A percentile compares a stretch with the other conserved stretches of the same genome.
phyloP scores from a whole-genome alignment of 1,140 invertebrate species.

The Sinonovacula constricta region DNA sequence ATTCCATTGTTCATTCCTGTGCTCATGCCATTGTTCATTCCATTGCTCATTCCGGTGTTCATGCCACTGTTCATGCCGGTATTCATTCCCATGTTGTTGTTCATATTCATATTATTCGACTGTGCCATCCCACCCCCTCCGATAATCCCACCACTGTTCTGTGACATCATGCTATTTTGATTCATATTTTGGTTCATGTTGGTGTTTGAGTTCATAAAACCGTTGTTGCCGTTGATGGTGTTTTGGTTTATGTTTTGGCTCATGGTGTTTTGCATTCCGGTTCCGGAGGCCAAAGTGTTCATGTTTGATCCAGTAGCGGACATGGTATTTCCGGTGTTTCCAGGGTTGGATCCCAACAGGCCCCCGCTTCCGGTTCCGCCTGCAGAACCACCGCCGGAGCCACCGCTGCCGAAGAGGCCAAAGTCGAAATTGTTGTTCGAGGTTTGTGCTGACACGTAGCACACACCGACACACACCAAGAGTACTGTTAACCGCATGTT shows the following conservation, averaged over 20 bases:
- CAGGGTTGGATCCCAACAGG: background rate
- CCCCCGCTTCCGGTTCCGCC: background rate
- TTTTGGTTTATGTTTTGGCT: background rate
- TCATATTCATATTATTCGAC: too few relatives aligned
- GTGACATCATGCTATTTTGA: background rate
- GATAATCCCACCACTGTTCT: too few relatives aligned
- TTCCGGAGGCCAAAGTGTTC: background rate
- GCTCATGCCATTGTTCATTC: background rate
- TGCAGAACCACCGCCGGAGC: too few relatives aligned
- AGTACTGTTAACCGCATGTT: background rate
- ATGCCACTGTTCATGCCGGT: too few relatives aligned
- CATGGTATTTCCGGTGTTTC: background rate
- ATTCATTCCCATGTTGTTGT: too few relatives aligned
- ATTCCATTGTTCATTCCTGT: background rate
- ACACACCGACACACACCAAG: background rate
- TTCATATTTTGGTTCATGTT: background rate
- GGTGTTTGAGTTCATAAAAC: background rate
- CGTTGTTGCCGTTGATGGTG: background rate
- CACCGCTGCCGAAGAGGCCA: background rate
- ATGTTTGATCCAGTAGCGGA: background rate
- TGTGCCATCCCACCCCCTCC: too few relatives aligned
- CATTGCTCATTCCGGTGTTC: background rate
- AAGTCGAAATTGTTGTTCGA: too few relatives aligned
- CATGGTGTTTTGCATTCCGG: background rate
- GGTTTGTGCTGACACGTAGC: too few relatives aligned